Evolutionary conservation across 2,888 invertebrate species (phyloP), one percentile per base, ranked within the genome.

Genomic region (Drosophila siamana): DNA sequence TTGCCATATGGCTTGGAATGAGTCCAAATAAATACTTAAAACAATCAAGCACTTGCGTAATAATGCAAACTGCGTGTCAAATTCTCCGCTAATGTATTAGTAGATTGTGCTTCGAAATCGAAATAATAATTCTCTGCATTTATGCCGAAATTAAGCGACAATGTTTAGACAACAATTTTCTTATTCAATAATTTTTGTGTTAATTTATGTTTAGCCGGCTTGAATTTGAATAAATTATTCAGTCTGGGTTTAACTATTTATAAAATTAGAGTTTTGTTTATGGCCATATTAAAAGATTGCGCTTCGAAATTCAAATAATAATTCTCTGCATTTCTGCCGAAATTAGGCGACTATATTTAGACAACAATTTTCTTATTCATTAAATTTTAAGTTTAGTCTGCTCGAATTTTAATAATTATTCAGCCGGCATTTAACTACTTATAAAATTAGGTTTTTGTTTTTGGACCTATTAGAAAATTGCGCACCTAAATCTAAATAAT

Each of bases 1-100:
- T 40, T 40, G 59, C 11, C 19, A 40, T 13, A 48, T 28, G 36
- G 55, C 19, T 55, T 26, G 59, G 30, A 52, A 48, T 16, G 24
- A 19, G 40, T 28, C 6, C 9, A 38, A 26, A 51, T 26, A 51
- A 51, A 26, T 40, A 22, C 13, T 50, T 36, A 9, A 50, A 50
- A 22, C 28, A 33, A 30, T 48, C 48, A 48, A 28, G 28, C 6
- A 4, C 8, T 48, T n/a, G 7, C 19, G 6, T 1, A 11, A 28
- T 16, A 26, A 24, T 8, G 8, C 8, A 15, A 15, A 26, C 8
- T 19, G 4, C 11, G 8, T 33, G n/a, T 4, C 19, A 28, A 46
- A 3, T 2, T 30, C n/a, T 28, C 7, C 16, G n/a, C n/a, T 30
- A 13, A 19, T 38, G 15, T 38, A 13, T 33, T 33, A 13, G 4